phyloP scores from a whole-genome alignment of 2,113 vertebrate species.

The Calyptomena viridis region DNA sequence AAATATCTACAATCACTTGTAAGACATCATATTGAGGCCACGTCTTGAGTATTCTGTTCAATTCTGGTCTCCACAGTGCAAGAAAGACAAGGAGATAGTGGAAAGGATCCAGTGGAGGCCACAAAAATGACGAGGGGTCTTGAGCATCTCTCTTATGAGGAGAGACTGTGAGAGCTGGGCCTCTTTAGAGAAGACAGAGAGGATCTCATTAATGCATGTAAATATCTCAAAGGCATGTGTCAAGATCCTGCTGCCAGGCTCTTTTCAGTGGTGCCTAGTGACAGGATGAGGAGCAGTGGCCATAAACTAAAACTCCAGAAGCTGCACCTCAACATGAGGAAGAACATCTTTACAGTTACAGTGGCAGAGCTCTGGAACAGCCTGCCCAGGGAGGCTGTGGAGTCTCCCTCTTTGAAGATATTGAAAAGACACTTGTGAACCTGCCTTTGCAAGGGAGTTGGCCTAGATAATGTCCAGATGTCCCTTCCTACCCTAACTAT shows the following conservation, averaged over 20 bases:
- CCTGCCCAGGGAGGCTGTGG: not conserved
- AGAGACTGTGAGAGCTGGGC: not conserved
- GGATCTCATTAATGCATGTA: not conserved
- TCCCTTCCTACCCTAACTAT: not conserved
- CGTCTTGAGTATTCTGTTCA: not conserved
- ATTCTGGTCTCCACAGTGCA: not conserved
- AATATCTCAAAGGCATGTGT: not conserved
- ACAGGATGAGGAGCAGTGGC: not conserved
- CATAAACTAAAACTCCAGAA: not conserved
- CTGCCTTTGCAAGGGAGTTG: not conserved
- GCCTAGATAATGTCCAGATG: not conserved
- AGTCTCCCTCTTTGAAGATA: not conserved
- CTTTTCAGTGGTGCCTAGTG: not conserved
- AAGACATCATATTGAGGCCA: not conserved
- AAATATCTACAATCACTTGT: not conserved
- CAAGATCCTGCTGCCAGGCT: not conserved
- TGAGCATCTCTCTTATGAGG: not conserved
- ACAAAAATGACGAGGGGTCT: not conserved
- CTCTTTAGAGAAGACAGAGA: not conserved
- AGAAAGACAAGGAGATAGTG: not conserved
- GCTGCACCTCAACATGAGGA: not conserved
- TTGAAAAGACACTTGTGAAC: not conserved
- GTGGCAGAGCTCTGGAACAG: not conserved
- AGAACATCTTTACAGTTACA: not conserved
- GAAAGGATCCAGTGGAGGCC: not conserved